Conservation (phyloP, 1,140 invertebrate species). For the Neodiprion pinetum region DNA sequence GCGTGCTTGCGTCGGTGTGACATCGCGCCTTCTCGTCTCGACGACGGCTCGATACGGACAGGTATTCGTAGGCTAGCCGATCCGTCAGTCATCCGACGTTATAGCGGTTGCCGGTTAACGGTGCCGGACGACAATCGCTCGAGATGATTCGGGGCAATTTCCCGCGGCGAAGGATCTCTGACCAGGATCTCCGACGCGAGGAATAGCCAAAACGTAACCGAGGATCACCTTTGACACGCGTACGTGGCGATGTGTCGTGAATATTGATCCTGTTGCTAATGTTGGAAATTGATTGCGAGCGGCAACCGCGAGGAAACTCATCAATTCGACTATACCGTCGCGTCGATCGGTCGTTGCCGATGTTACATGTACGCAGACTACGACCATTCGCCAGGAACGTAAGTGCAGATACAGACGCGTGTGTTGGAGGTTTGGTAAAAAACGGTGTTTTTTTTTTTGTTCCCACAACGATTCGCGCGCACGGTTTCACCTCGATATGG, state of each 20-base stretch:
- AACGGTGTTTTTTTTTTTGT: not conserved
- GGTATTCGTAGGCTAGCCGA: no score
- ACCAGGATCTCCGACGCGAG: not conserved
- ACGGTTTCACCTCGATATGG: constrained; percentile 22
- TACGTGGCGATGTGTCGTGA: constrained; percentile 40
- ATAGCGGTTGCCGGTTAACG: not conserved
- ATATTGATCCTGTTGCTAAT: constrained; percentile 53
- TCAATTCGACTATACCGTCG: constrained; percentile 43
- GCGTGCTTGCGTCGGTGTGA: constrained; percentile 31
- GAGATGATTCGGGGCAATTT: not conserved
- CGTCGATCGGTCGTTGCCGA: constrained; percentile 24
- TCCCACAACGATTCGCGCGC: no score
- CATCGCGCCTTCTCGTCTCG: not conserved
- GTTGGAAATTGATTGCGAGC: constrained; percentile 46
- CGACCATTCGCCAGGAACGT: no score
- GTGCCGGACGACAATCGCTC: not conserved
- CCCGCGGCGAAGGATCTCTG: not conserved
- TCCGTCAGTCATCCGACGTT: no score
- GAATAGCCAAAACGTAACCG: not conserved
- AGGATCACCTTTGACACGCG: constrained; percentile 46
- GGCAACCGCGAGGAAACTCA: constrained; percentile 34
- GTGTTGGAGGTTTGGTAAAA: not conserved
- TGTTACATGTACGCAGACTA: constrained; percentile 26
- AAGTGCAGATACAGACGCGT: constrained; percentile 9
- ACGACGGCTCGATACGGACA: no score